Conservation (phyloP, 2,113 vertebrate species). For the Sialia sialis region DNA sequence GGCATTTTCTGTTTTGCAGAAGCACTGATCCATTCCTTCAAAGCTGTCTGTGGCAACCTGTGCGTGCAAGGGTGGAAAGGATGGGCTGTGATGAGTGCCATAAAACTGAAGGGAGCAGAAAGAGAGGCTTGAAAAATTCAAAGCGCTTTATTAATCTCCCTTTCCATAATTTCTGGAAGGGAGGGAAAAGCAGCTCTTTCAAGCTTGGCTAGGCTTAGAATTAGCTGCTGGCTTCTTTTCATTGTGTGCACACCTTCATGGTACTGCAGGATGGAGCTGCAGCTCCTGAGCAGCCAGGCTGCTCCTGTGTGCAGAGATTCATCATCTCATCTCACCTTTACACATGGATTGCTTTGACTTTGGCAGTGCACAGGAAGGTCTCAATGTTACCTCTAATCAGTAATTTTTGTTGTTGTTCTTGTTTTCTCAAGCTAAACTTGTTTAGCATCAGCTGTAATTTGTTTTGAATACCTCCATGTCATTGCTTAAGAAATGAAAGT, state of each 20-base stretch:
- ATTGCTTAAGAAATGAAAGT: background rate
- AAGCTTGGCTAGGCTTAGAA: slow-evolving; percentile 4
- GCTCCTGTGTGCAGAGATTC: background rate
- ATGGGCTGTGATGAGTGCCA: background rate
- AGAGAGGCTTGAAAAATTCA: background rate
- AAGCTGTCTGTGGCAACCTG: background rate
- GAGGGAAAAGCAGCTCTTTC: background rate
- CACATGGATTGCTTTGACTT: background rate
- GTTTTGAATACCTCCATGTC: background rate
- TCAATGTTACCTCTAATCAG: background rate
- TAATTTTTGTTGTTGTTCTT: background rate
- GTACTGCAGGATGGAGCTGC: too few relatives aligned
- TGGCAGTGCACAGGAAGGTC: background rate
- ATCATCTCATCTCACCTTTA: background rate
- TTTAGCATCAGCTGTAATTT: background rate
- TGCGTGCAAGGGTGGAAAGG: background rate
- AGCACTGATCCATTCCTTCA: background rate
- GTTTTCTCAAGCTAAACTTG: background rate
- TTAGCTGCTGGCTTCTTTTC: background rate
- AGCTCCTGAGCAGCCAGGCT: background rate
- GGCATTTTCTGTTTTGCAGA: background rate
- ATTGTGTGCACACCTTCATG: background rate
- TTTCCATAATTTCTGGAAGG: background rate
- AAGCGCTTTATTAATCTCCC: background rate
- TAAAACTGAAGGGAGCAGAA: background rate